A percentile compares a stretch with the other conserved stretches of the same genome.
These are phyloP conservation scores for Pelobates cultripes DNA, from an alignment of 2,797 vertebrate species.

Conservation along the genomic window DNA sequence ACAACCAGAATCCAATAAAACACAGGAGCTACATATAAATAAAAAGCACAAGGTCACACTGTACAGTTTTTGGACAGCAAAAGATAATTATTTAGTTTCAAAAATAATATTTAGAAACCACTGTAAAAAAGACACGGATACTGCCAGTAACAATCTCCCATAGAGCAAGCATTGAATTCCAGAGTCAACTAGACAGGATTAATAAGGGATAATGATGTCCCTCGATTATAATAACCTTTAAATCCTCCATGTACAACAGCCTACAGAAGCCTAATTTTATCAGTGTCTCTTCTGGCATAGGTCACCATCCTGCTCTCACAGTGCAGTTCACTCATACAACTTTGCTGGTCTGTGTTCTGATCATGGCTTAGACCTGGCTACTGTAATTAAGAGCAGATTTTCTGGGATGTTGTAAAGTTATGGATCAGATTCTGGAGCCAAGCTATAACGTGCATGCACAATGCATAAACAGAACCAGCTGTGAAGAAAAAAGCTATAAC, in stretches of 20 bases:
- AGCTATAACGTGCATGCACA: neutral
- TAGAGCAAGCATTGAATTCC: conserved; percentile 23
- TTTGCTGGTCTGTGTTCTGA: too few relatives aligned
- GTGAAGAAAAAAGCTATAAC: neutral
- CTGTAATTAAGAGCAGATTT: too few relatives aligned
- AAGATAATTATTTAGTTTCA: neutral
- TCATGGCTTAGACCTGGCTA: too few relatives aligned
- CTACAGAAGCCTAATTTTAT: conserved; percentile 37
- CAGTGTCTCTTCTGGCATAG: conserved; percentile 29
- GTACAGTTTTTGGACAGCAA: conserved; percentile 8
- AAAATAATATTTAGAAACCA: neutral
- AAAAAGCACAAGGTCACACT: neutral
- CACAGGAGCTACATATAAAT: neutral
- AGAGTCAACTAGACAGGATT: conserved; percentile 50
- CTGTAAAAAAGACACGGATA: conserved; percentile 5
- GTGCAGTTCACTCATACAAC: conserved; percentile 7
- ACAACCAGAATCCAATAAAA: conserved; percentile 3
- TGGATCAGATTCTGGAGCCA: neutral
- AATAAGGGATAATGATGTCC: conserved; percentile 49
- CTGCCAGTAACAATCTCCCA: conserved; percentile 4
- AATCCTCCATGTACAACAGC: conserved; percentile 46
- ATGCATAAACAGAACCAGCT: neutral
- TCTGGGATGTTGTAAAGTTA: neutral
- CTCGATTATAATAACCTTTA: conserved; percentile 45
- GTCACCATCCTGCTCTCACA: conserved; percentile 15